Percentiles rank a stretch among this genome's conserved stretches.
These are phyloP conservation scores for Calliphora vomitoria DNA, from an alignment of 2,888 invertebrate genomes.

Conservation along the genomic window DNA sequence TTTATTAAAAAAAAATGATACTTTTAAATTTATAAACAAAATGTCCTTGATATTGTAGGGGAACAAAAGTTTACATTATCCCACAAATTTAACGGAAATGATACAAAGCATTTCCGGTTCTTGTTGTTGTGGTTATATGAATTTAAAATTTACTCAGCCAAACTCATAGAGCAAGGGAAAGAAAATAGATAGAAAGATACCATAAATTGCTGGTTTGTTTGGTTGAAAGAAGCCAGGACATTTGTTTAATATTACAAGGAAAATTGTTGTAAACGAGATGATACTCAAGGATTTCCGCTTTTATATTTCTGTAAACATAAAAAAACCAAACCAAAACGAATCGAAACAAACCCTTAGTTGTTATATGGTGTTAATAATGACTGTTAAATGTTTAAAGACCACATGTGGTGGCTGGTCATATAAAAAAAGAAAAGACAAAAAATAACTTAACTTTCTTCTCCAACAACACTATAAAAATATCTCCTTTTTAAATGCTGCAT, in stretches of 20 bases:
- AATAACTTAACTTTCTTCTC: conserved; percentile 7
- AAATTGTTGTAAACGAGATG: conserved; percentile 68
- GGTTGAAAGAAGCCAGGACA: conserved; percentile 49
- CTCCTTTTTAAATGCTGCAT: conserved; percentile 59
- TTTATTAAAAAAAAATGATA: conserved; percentile 46
- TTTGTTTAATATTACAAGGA: conserved; percentile 73
- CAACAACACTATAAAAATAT: neutral
- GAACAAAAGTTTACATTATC: conserved; percentile 42
- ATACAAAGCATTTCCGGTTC: conserved; percentile 73
- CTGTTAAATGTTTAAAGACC: conserved; percentile 63
- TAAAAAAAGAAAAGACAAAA: neutral
- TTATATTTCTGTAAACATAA: conserved; percentile 14
- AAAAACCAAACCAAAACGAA: conserved; percentile 5
- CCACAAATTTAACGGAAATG: conserved; percentile 72
- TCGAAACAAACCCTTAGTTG: neutral
- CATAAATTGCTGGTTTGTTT: conserved; percentile 39
- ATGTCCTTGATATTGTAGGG: conserved; percentile 67
- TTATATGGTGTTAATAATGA: conserved; percentile 71
- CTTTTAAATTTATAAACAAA: conserved; percentile 46
- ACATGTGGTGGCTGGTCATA: conserved; percentile 65
- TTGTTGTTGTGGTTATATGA: conserved; percentile 63
- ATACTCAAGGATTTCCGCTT: conserved; percentile 70
- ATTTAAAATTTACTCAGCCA: conserved; percentile 25
- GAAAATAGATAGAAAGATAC: conserved; percentile 3
- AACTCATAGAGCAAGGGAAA: neutral